Conservation (phyloP, 2,888 invertebrate species). For the Eristalis tenax region DNA sequence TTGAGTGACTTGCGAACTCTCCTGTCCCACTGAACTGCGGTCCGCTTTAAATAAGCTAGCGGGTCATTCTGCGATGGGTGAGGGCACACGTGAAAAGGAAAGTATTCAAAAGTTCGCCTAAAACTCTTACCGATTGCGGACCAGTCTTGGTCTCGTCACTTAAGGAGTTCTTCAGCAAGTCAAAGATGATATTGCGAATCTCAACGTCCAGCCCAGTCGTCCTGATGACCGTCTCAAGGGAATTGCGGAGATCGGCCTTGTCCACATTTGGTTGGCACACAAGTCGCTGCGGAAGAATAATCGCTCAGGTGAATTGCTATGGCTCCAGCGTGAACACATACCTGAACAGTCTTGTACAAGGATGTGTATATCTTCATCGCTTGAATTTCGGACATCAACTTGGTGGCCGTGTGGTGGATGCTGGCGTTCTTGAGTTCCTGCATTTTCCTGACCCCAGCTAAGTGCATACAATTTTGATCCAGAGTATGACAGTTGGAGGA, state of each 20-base stretch:
- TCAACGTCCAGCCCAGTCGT: constrained; percentile 90
- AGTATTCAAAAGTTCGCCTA: neutral
- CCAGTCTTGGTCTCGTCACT: constrained; percentile 77
- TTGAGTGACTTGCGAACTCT: constrained; percentile 96
- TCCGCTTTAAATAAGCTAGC: constrained; percentile 89
- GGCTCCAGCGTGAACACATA: constrained; percentile 76
- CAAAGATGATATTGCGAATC: constrained; percentile 91
- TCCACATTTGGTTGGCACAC: constrained; percentile 89
- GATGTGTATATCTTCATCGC: constrained; percentile 88
- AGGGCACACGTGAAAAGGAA: neutral
- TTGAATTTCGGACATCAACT: constrained; percentile 90
- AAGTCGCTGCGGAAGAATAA: constrained; percentile 84
- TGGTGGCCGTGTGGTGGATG: constrained; percentile 88
- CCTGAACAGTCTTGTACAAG: constrained; percentile 91
- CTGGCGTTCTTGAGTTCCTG: constrained; percentile 81
- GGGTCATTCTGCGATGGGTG: constrained; percentile 83
- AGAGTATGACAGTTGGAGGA: neutral
- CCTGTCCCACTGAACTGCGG: constrained; percentile 96
- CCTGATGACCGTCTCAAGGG: constrained; percentile 89
- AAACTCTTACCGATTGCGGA: constrained; percentile 73
- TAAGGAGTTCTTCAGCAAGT: constrained; percentile 86
- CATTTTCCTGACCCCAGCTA: constrained; percentile 74
- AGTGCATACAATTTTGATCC: neutral
- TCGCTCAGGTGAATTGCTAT: neutral
- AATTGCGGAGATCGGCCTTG: constrained; percentile 89